These are phyloP conservation scores for Volucella zonaria DNA, from an alignment of 2,888 invertebrate genomes.

Conservation along the genomic window DNA sequence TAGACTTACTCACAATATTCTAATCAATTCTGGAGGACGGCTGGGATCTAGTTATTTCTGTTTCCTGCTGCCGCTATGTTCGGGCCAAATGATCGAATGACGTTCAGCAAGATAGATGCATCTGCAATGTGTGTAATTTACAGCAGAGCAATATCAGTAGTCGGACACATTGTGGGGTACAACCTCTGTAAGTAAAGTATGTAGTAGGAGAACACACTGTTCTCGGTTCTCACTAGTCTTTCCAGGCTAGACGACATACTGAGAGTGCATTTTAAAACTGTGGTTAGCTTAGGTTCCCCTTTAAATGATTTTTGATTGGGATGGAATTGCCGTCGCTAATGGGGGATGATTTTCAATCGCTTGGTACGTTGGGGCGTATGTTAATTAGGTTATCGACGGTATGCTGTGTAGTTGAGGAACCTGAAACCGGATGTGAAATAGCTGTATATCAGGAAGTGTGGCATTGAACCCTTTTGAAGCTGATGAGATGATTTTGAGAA, in stretches of 20 bases:
- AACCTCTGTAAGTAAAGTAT: background rate
- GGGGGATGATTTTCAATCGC: background rate
- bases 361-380: too few species aligned
- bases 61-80: conserved; percentile 41
- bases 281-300: background rate
- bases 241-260: too few species aligned
- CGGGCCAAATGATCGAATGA: conserved; percentile 45
- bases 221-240: background rate
- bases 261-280: background rate
- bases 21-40: conserved; percentile 51
- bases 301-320: conserved; percentile 26
- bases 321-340: conserved; percentile 11
- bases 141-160: conserved; percentile 5
- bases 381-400: too few species aligned
- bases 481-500: too few species aligned
- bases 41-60: conserved; percentile 13
- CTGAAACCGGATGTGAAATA: too few species aligned
- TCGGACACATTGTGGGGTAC: conserved; percentile 33
- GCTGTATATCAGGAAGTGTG: too few species aligned
- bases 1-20: conserved; percentile 12
- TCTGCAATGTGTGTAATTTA: conserved; percentile 30
- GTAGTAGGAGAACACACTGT: conserved; percentile 4
- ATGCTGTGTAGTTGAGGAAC: too few species aligned
- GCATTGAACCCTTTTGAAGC: too few species aligned
- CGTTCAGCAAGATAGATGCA: conserved; percentile 43